Evolutionary conservation across 2,113 vertebrate genomes (phyloP).

Genomic region (Machaerirhynchus nigripectus): DNA sequence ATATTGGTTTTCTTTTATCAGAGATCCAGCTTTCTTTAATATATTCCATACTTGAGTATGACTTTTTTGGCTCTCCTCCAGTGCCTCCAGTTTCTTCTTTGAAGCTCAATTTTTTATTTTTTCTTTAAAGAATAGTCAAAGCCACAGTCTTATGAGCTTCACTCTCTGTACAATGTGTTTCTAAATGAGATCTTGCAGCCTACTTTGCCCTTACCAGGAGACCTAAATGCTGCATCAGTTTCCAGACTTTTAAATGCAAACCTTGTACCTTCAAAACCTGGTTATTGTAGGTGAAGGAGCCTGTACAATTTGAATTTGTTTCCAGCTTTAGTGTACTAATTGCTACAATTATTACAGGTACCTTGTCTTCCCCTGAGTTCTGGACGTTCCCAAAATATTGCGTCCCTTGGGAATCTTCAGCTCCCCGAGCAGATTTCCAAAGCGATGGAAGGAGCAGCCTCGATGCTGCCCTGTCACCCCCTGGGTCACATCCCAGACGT

Average conservation of each 20-base stretch:
- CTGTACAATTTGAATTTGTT: neutral
- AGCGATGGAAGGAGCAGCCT: neutral
- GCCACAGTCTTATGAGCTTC: neutral
- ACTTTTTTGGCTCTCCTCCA: conserved; percentile 11
- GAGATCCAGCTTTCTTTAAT: neutral
- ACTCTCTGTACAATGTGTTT: neutral
- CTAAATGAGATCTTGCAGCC: neutral
- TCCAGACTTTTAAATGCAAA: neutral
- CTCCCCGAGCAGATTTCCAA: neutral
- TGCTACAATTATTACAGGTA: neutral
- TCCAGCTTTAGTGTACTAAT: neutral
- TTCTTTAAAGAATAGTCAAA: neutral
- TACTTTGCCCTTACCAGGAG: neutral
- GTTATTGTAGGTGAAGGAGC: neutral
- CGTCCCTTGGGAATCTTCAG: neutral
- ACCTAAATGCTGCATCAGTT: neutral
- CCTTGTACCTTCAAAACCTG: neutral
- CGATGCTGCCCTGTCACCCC: neutral
- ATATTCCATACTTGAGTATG: neutral
- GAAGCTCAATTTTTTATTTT: neutral
- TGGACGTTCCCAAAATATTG: neutral
- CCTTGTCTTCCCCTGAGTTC: neutral
- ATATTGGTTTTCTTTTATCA: neutral
- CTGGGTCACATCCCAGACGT: neutral
- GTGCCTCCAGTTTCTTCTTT: conserved; percentile 25